Conservation (phyloP, 2,888 invertebrate genomes). For the Drosophila paranaensis region DNA sequence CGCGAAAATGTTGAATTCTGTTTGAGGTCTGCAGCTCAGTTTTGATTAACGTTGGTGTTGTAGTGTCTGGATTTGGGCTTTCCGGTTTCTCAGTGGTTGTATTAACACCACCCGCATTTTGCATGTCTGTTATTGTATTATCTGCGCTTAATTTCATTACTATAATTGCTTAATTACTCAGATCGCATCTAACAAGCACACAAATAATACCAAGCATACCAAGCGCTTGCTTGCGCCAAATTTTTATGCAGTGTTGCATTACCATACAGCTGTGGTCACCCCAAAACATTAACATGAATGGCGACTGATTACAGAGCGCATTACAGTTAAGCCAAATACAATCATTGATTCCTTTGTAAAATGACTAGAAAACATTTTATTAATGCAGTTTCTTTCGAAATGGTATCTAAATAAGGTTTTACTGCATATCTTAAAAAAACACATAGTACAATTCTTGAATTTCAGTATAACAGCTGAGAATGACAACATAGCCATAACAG, state of each 20-base stretch:
- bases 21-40: slow-evolving; percentile 4
- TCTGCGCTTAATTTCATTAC: slow-evolving; percentile 56
- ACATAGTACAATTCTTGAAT: not conserved
- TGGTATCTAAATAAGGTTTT: not conserved
- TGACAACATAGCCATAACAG: not conserved
- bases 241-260: slow-evolving; percentile 47
- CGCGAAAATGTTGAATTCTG: slow-evolving; percentile 13
- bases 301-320: not conserved
- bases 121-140: slow-evolving; percentile 28
- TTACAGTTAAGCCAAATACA: not conserved
- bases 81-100: not conserved
- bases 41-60: not conserved
- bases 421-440: not conserved
- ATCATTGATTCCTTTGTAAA: not conserved
- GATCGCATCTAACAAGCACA: slow-evolving; percentile 24
- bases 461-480: not conserved
- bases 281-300: not conserved
- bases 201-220: slow-evolving; percentile 24
- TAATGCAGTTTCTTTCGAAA: not conserved
- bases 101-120: slow-evolving; percentile 12
- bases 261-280: slow-evolving; percentile 8
- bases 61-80: slow-evolving; percentile 36
- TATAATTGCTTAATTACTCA: slow-evolving; percentile 30
- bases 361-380: not conserved
- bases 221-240: slow-evolving; percentile 58